A percentile compares a stretch with the other conserved stretches of the same genome.
phyloP scores from a whole-genome alignment of 1,140 invertebrate genomes.

The Mizuhopecten yessoensis region DNA sequence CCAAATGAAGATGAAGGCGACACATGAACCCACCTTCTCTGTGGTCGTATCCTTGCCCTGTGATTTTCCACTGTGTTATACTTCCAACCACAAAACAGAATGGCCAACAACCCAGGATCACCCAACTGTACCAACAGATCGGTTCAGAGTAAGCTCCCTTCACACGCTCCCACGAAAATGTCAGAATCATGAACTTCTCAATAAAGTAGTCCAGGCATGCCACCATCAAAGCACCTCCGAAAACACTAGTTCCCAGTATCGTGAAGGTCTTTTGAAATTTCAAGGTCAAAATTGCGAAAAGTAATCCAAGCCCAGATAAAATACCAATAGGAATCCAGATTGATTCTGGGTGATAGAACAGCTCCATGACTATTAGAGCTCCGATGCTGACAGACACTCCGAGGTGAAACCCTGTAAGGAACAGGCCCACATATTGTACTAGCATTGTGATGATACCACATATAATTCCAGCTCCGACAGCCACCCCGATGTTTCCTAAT shows the following conservation, averaged over 20 bases:
- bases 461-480: conserved; percentile 89
- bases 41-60: conserved; percentile 88
- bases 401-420: conserved; percentile 92
- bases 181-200: conserved; percentile 88
- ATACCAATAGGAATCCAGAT: conserved; percentile 89
- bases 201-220: conserved; percentile 91
- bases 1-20: no score
- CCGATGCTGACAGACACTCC: conserved; percentile 87
- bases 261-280: conserved; percentile 90
- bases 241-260: conserved; percentile 90
- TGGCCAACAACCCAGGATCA: conserved; percentile 90
- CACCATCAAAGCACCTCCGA: conserved; percentile 90
- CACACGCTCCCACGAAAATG: conserved; percentile 88
- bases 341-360: conserved; percentile 82
- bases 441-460: conserved; percentile 91
- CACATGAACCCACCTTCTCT: conserved; percentile 82
- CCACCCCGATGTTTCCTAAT: conserved; percentile 90
- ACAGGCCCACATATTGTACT: conserved; percentile 92
- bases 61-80: conserved; percentile 88
- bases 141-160: conserved; percentile 82
- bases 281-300: conserved; percentile 89
- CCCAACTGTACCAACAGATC: conserved; percentile 91
- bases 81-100: conserved; percentile 88
- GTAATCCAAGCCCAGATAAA: conserved; percentile 87
- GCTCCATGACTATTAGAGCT: conserved; percentile 81